Evolutionary conservation across 2,113 vertebrate species (phyloP), one percentile per base, ranked within the genome.

Genomic region (Calidris pugnax): DNA sequence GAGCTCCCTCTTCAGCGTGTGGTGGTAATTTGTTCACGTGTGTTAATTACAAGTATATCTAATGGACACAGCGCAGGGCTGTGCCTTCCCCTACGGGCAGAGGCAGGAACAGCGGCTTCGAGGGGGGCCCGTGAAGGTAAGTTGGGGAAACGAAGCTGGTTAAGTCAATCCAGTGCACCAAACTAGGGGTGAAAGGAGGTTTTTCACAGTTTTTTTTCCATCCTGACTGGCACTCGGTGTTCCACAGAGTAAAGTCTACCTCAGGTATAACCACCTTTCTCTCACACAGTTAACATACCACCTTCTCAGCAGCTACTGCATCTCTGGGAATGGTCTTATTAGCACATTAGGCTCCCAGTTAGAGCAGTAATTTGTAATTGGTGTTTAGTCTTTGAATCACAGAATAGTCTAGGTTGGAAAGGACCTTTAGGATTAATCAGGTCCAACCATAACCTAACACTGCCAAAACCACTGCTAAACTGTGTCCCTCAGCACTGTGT

Each of bases 1-100:
- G 35, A 37, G 32, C 15, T 10, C 7, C 39, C 2, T 17, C 28
- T 7, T 7, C 1, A 2, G 14, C 1, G 0, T 9, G 33, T 0
- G 6, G 28, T 12, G 1, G 8, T 16, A 8, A 5, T 16, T 7
- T 7, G 4, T 4, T 10, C 0, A 0, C 5, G 5, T 10, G 27
- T 24, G 43, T 7, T 12, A 3, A 33, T 28, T 17, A 7, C 7
- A 27, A 39, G 11, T 6, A 4, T 3, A 1, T 4, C 5, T 12
- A 4, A 4, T 0, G 17, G 47, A 3, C 9, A 0, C 17, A 1
- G 5, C 3, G 47, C 20, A 16, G 33, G 45, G 16, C 11, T 18
- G 24, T 7, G 24, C 21, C 17, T 18, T 4, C 7, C n/a, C 39
- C 35, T 12, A 1, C 7, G 24, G 9, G 23, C 51, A 9, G 35